Percentiles rank a stretch among this genome's conserved stretches.
These are phyloP conservation scores for Drosophila nr. fundita DNA, from an alignment of 2,888 invertebrate species.

Conservation along the genomic window DNA sequence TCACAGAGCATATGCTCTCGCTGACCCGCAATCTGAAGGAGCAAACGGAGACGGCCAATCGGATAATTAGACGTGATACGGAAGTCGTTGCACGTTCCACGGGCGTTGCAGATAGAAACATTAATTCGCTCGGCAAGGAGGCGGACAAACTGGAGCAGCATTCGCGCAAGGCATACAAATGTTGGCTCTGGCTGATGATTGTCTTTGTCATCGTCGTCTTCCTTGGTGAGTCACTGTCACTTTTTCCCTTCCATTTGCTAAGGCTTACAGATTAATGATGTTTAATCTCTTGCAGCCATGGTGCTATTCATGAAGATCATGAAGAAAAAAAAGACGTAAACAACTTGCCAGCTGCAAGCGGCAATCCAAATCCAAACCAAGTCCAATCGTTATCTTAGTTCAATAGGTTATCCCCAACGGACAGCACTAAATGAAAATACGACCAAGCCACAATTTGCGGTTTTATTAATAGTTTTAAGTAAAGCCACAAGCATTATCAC, in stretches of 20 bases:
- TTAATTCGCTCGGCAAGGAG: constrained; percentile 91
- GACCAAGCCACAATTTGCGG: constrained; percentile 27
- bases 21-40: constrained; percentile 95
- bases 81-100: constrained; percentile 92
- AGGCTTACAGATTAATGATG: not conserved
- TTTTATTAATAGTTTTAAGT: constrained; percentile 48
- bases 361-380: not conserved
- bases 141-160: constrained; percentile 93
- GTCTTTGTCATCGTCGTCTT: constrained; percentile 93
- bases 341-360: not conserved
- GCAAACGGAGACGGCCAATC: constrained; percentile 94
- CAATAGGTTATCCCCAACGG: constrained; percentile 68
- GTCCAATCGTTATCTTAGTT: constrained; percentile 46
- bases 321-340: constrained; percentile 87
- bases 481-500: constrained; percentile 45
- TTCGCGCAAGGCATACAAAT: constrained; percentile 94
- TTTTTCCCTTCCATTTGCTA: not conserved
- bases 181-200: constrained; percentile 97
- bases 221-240: constrained; percentile 89
- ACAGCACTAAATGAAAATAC: constrained; percentile 50
- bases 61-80: constrained; percentile 95
- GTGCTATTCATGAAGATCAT: constrained; percentile 96
- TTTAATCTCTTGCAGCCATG: constrained; percentile 89
- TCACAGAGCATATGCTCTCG: constrained; percentile 97
- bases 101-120: constrained; percentile 92